Evolutionary conservation across 2,113 vertebrate genomes (phyloP), one percentile per base, ranked within the genome.

Genomic region (Microtus oregoni): DNA sequence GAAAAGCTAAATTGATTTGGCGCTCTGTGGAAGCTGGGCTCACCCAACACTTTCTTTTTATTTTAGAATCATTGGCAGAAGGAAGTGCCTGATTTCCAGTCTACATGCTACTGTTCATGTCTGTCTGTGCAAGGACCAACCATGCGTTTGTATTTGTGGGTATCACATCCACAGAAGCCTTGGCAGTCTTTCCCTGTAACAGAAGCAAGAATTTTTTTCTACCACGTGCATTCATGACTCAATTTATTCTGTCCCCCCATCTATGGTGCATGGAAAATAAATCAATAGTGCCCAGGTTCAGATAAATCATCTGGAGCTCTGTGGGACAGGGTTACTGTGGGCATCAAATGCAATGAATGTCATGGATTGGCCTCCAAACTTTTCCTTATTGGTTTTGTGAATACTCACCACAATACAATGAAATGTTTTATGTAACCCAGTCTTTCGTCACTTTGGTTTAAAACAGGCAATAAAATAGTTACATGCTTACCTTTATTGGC

Each of bases 1-100:
- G 73, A 91, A 88, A 94, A 77, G 0, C n/a, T 86, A 79, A 77
- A 67, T 73, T 41, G 82, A 86, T 72, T 76, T 92, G 52, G 28
- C 30, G 77, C 58, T 55, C 52, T 91, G 52, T 41, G 44, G 86
- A 94, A 85, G 58, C 44, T 77, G 14, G 58, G 19, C 19, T 32
- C 14, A 79, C 19, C 44, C 35, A 78, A 79, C 2, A 17, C 17
- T 8, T 7, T 7, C n/a, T n/a, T 7, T 90, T 88, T 82, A 58
- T 79, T 89, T 95, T n/a, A 79, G 14, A 63, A 72, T 3, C 17
- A 63, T 15, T 22, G 22, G 12, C 35, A 75, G 15, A 20, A 88
- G 30, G 85, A 72, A 72, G 14, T 41, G 5, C 7, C 13, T 52
- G 24, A 63, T 67, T 72, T 52, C 24, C 35, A 67, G 28, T 65